phyloP scores from a whole-genome alignment of 2,888 invertebrate genomes.

The Zygothrica quintamaculata region DNA sequence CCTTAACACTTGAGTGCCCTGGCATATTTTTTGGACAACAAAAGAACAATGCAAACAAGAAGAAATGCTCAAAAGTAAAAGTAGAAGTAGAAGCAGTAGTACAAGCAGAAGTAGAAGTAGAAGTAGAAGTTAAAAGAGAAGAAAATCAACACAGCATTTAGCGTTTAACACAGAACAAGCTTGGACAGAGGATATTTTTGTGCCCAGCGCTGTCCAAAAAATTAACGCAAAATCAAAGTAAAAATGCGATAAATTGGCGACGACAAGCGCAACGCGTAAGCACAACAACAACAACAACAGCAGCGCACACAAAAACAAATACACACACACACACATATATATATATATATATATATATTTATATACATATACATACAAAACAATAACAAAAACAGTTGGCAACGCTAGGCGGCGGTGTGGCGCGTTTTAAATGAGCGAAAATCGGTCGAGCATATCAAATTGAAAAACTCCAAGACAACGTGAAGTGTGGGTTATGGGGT shows the following conservation, averaged over 20 bases:
- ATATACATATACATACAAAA: constrained; percentile 27
- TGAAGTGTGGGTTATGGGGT: constrained; percentile 1
- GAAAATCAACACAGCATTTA: constrained; percentile 64
- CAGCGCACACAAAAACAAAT: constrained; percentile 3
- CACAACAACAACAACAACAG: constrained; percentile 17
- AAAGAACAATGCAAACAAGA: constrained; percentile 12
- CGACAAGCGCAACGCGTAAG: constrained; percentile 68
- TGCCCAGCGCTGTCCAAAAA: constrained; percentile 57
- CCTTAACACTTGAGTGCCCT: constrained; percentile 62
- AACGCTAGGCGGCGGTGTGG: constrained; percentile 37
- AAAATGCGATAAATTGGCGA: constrained; percentile 79
- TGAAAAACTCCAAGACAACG: constrained; percentile 74
- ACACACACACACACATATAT: constrained; percentile 5
- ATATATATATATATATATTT: constrained; percentile 10
- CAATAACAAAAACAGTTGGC: constrained; percentile 40
- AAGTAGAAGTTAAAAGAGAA: constrained; percentile 18
- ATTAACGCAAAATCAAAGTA: constrained; percentile 79
- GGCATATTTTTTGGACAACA: constrained; percentile 28
- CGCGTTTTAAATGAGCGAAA: constrained; percentile 77
- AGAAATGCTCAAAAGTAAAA: constrained; percentile 5
- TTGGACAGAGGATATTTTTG: constrained; percentile 5
- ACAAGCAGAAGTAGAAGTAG: constrained; percentile 3
- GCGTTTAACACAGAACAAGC: constrained; percentile 58
- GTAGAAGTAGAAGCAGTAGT: background rate
- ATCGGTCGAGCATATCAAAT: constrained; percentile 80